A percentile compares a stretch with the other conserved stretches of the same genome.
Evolutionary conservation across 2,797 vertebrate genomes (phyloP).

Genomic region (Serranus cabrilla): DNA sequence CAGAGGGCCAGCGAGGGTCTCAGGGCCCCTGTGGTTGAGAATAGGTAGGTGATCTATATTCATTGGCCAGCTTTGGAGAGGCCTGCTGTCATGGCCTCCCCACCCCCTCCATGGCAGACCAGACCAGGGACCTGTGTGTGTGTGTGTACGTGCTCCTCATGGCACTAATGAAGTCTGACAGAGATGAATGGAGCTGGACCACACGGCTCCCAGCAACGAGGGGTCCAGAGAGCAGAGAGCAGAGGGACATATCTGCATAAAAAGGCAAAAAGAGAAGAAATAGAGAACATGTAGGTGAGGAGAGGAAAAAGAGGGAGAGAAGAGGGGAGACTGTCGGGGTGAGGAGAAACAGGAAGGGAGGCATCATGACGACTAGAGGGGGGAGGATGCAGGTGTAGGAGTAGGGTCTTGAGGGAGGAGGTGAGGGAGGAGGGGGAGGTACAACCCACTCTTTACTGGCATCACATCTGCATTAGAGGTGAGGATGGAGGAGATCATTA

Average conservation of each 20-base stretch:
- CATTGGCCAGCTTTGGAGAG: constrained; percentile 79
- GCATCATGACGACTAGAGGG: constrained; percentile 9
- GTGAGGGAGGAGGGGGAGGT: not conserved
- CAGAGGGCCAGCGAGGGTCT: constrained; percentile 70
- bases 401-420: not conserved
- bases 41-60: constrained; percentile 85
- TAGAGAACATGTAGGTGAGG: constrained; percentile 46
- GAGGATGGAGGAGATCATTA: constrained; percentile 37
- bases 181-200: constrained; percentile 84
- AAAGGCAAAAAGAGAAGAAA: constrained; percentile 42
- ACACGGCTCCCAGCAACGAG: constrained; percentile 70
- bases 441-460: constrained; percentile 29
- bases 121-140: constrained; percentile 59
- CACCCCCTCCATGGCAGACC: constrained; percentile 66
- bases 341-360: constrained; percentile 13
- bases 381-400: constrained; percentile 45
- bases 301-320: constrained; percentile 15
- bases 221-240: constrained; percentile 56
- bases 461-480: constrained; percentile 25
- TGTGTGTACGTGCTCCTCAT: constrained; percentile 57
- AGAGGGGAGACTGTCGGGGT: constrained; percentile 13
- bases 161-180: constrained; percentile 84
- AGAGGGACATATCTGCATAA: constrained; percentile 77
- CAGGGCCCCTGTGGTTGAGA: constrained; percentile 70
- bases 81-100: constrained; percentile 82